Conservation (phyloP, 2,888 invertebrate genomes). For the Machimus atricapillus region DNA sequence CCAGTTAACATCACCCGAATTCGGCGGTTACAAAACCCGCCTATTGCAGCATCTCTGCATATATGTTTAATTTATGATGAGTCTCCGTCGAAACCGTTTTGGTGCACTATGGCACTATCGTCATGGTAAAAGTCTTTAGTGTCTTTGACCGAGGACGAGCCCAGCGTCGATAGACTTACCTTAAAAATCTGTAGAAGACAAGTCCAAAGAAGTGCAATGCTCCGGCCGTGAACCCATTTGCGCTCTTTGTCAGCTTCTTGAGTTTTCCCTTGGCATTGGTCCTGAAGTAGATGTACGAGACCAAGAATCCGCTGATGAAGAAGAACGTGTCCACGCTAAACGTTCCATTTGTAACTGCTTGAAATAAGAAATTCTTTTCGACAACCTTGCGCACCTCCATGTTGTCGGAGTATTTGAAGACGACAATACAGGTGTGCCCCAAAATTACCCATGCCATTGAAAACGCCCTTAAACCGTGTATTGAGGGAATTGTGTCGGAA, state of each 20-base stretch:
- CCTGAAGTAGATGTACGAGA: slow-evolving; percentile 85
- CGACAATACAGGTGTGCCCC: slow-evolving; percentile 79
- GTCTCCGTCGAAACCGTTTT: neutral
- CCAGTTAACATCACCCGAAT: neutral
- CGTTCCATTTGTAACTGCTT: slow-evolving; percentile 79
- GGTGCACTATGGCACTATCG: neutral
- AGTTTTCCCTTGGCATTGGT: slow-evolving; percentile 77
- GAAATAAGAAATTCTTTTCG: slow-evolving; percentile 80
- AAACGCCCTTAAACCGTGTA: slow-evolving; percentile 72
- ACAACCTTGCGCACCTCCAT: slow-evolving; percentile 75
- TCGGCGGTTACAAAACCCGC: neutral
- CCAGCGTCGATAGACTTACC: slow-evolving; percentile 61
- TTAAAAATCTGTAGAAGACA: slow-evolving; percentile 78
- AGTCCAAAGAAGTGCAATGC: slow-evolving; percentile 77
- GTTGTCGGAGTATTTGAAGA: slow-evolving; percentile 86
- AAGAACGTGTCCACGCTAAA: slow-evolving; percentile 86
- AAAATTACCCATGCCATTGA: slow-evolving; percentile 77
- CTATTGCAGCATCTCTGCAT: neutral
- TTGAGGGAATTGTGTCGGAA: slow-evolving; percentile 79
- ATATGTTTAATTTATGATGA: neutral
- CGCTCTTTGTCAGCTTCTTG: slow-evolving; percentile 71
- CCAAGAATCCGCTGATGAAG: slow-evolving; percentile 82
- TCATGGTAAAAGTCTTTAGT: neutral
- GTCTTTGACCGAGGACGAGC: neutral
- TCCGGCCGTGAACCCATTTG: slow-evolving; percentile 70